Conservation (phyloP, 2,888 invertebrate genomes). For the Lasioglossum marginatum region DNA sequence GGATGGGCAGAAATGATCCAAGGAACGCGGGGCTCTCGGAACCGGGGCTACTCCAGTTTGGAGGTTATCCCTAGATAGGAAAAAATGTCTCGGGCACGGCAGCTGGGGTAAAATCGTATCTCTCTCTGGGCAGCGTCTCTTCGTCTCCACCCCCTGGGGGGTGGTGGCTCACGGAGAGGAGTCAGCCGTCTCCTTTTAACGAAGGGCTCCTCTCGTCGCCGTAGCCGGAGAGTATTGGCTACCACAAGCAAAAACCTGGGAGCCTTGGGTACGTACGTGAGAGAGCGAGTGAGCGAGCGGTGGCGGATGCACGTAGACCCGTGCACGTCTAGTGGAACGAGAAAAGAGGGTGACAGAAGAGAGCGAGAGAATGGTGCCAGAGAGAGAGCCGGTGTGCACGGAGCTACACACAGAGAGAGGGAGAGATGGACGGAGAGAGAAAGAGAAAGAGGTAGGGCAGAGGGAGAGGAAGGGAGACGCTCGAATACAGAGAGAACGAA, state of each 20-base stretch:
- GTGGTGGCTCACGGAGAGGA: constrained; percentile 8
- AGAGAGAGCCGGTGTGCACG: constrained; percentile 59
- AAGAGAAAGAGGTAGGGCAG: constrained; percentile 20
- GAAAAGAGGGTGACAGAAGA: constrained; percentile 66
- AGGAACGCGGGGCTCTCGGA: constrained; percentile 49
- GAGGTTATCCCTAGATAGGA: constrained; percentile 79
- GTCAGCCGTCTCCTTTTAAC: constrained; percentile 51
- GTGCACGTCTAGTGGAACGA: constrained; percentile 63
- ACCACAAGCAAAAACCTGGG: constrained; percentile 77
- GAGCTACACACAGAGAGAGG: constrained; percentile 29
- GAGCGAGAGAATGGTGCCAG: constrained; percentile 37
- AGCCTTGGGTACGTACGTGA: constrained; percentile 62
- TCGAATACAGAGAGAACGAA: constrained; percentile 72
- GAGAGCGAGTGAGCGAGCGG: constrained; percentile 30
- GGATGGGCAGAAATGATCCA: constrained; percentile 53
- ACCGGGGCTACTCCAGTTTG: constrained; percentile 74
- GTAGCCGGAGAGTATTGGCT: constrained; percentile 77
- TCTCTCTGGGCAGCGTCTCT: constrained; percentile 59
- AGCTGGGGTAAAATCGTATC: constrained; percentile 78
- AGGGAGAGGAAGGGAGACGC: constrained; percentile 55
- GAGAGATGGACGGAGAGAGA: constrained; percentile 46
- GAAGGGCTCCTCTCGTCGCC: constrained; percentile 66
- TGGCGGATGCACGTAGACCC: constrained; percentile 53
- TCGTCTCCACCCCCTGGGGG: constrained; percentile 1
- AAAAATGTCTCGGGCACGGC: constrained; percentile 76